Base-by-base conservation (phyloP, 2,113 vertebrate species). In the Cephalopholis sonnerati region DNA sequence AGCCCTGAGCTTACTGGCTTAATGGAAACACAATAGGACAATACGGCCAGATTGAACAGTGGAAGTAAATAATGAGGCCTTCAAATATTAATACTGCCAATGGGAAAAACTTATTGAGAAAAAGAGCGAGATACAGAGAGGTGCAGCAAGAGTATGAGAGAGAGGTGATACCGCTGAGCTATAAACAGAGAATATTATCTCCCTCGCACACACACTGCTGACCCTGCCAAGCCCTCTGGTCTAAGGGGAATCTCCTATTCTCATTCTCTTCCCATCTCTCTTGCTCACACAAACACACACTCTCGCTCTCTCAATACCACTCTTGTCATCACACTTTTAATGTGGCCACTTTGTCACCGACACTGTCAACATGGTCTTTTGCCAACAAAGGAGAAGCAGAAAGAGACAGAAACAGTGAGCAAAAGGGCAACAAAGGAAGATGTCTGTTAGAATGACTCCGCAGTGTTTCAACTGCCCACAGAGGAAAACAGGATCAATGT, bases 401-500 rank as follows among this genome's bases (percentile, higher is more conserved):
- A 51, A 67, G 50, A 84, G 74, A 81, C 29, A 75, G 66, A 70
- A 74, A 80, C 29, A 66, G 63, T 1, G 50, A 66, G 69, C 25
- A 67, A 80, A 71, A 84, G 63, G 75, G 48, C 77, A 72, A 89
- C 74, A 84, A 84, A 86, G 73, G 48, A 88, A 88, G 84, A 88
- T 75, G 91, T 92, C 80, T 61, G 50, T 25, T 76, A 36, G 72
- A 85, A 83, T 70, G 82, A 84, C 65, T 84, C 61, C 24, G 27
- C 12, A 0, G 75, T 29, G 81, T 65, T 88, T 90, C 64, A 90
- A 81, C 66, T 71, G 85, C 62, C 83, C 86, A 82, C 87, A 79
- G 85, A 87, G 88, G 74, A 77, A 79, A 85, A 90, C 62, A 25
- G 59, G 85, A 92, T 93, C 93, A 71, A 88, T 92, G 87, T 87